These are phyloP conservation scores for Valencia hispanica DNA, from an alignment of 2,797 vertebrate species.

Conservation along the genomic window DNA sequence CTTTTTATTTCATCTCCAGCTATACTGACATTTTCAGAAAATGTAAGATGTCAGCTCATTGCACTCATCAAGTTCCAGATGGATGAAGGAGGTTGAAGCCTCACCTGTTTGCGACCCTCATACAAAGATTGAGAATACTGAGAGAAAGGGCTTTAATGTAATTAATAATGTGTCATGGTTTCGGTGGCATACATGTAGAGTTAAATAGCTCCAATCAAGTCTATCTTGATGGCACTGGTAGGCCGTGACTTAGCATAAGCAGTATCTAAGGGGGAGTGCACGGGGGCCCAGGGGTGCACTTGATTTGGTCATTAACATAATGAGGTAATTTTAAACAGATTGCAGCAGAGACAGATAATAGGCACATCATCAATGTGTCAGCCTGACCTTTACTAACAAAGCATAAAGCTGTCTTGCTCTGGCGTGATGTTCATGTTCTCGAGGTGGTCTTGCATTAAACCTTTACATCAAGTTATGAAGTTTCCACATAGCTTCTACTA, in stretches of 20 bases:
- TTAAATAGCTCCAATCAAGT: constrained; percentile 56
- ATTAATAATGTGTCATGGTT: constrained; percentile 70
- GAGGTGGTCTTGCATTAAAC: constrained; percentile 19
- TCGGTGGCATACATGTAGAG: constrained; percentile 56
- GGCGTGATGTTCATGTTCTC: constrained; percentile 45
- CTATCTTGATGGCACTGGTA: constrained; percentile 47
- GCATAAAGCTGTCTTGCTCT: constrained; percentile 61
- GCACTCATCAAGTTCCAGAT: constrained; percentile 4
- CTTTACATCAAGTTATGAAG: constrained; percentile 24
- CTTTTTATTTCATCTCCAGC: neutral
- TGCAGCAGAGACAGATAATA: constrained; percentile 79
- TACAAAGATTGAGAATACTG: constrained; percentile 51
- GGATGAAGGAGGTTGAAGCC: constrained; percentile 28
- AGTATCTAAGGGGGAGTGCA: constrained; percentile 66
- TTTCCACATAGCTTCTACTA: constrained; percentile 24
- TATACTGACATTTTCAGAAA: constrained; percentile 8
- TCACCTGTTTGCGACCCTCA: constrained; percentile 60
- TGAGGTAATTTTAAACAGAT: constrained; percentile 82
- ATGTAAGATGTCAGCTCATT: constrained; percentile 7
- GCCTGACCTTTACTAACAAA: constrained; percentile 79
- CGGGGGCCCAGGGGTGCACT: constrained; percentile 74
- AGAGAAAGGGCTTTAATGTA: constrained; percentile 56
- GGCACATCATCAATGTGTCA: constrained; percentile 73
- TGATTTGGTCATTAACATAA: constrained; percentile 83
- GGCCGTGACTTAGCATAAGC: constrained; percentile 76